Conservation (phyloP, 2,888 invertebrate species). For the Lasius fuliginosus region DNA sequence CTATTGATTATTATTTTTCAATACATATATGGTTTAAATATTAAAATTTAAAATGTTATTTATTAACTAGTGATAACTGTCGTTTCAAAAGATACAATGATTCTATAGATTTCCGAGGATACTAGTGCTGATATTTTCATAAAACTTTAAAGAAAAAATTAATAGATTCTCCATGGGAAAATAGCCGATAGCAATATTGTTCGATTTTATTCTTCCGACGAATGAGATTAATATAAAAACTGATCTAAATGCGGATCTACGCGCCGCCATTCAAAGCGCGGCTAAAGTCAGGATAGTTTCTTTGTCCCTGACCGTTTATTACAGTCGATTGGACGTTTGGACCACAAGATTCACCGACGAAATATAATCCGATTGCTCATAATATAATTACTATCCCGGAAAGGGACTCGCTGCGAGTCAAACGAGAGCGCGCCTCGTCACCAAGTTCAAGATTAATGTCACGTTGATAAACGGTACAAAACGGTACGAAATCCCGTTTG, state of each 20-base stretch:
- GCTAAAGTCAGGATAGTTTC: slow-evolving; percentile 41
- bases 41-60: background rate
- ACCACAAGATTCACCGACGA: slow-evolving; percentile 55
- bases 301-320: slow-evolving; percentile 69
- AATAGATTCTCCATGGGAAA: background rate
- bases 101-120: background rate
- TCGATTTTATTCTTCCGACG: background rate
- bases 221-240: slow-evolving; percentile 60
- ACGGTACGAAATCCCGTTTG: background rate
- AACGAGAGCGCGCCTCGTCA: slow-evolving; percentile 23
- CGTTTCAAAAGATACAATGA: background rate
- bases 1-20: background rate
- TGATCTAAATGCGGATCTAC: slow-evolving; percentile 60
- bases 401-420: slow-evolving; percentile 44
- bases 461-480: slow-evolving; percentile 8
- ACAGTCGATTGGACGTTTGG: slow-evolving; percentile 68
- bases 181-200: background rate
- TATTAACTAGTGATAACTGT: background rate
- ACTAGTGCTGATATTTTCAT: background rate
- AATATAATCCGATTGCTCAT: slow-evolving; percentile 75
- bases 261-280: slow-evolving; percentile 33
- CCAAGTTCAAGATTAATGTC: slow-evolving; percentile 55
- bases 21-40: background rate
- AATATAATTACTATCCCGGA: slow-evolving; percentile 70
- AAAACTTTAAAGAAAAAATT: background rate